Percentiles rank a stretch among this genome's conserved stretches.
Conservation (phyloP, 2,888 invertebrate species). For the Limenitis camilla region DNA sequence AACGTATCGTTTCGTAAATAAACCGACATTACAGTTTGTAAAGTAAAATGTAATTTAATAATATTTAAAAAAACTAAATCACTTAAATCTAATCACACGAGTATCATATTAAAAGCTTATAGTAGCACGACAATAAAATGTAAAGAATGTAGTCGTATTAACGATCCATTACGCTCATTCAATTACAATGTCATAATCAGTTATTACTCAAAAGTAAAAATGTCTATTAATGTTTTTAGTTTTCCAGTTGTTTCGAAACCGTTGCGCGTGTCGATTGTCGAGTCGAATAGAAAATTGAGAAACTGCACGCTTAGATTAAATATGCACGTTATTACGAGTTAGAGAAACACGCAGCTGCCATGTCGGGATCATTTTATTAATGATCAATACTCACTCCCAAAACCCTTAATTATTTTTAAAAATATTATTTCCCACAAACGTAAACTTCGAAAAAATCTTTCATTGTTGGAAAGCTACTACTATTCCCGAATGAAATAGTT, state of each 20-base stretch:
- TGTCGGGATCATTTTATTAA: neutral
- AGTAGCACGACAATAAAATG: neutral
- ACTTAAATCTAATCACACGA: neutral
- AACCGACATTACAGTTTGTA: too few relatives aligned
- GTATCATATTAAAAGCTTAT: neutral
- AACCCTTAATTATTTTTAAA: too few relatives aligned
- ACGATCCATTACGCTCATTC: constrained; percentile 1
- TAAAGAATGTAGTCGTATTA: constrained; percentile 1
- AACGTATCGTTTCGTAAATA: too few relatives aligned
- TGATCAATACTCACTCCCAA: neutral
- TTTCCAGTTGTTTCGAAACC: constrained; percentile 22
- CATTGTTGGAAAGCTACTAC: too few relatives aligned
- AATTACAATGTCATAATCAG: constrained; percentile 9
- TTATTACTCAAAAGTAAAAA: constrained; percentile 17
- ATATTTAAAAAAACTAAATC: neutral
- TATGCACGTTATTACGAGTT: constrained; percentile 16
- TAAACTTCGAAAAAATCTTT: too few relatives aligned
- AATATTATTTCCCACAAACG: too few relatives aligned
- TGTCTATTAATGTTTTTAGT: constrained; percentile 12
- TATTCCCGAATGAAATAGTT: too few relatives aligned
- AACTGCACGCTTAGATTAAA: constrained; percentile 22
- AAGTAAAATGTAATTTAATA: too few relatives aligned
- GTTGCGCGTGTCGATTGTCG: constrained; percentile 23
- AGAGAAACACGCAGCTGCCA: constrained; percentile 17
- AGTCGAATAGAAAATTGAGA: constrained; percentile 28